Evolutionary conservation across 2,888 invertebrate species (phyloP).

Genomic region (Taenaris catops): DNA sequence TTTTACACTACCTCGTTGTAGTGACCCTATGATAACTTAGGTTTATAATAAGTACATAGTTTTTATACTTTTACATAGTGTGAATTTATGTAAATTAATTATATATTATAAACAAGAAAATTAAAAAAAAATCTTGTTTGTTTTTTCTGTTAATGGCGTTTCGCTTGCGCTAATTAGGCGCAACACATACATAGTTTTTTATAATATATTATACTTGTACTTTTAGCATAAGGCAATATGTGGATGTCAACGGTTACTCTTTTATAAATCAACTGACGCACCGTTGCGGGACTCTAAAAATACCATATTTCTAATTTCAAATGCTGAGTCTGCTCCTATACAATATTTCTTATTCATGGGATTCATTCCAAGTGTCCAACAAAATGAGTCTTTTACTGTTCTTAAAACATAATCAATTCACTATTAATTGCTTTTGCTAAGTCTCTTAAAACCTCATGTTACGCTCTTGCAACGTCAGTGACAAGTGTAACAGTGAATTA

Average conservation of each 20-base stretch:
- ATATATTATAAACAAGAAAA: too few species aligned
- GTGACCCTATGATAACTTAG: too few species aligned
- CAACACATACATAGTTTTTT: too few species aligned
- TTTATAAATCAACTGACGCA: slow-evolving; percentile 60
- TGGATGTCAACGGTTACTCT: slow-evolving; percentile 51
- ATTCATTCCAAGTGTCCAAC: too few species aligned
- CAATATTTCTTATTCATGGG: slow-evolving; percentile 30
- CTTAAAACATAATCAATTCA: slow-evolving; percentile 4
- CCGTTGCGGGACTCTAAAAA: slow-evolving; percentile 37
- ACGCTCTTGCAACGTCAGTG: slow-evolving; percentile 7
- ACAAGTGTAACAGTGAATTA: slow-evolving; percentile 9
- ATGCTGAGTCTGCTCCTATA: slow-evolving; percentile 26
- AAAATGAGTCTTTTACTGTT: slow-evolving; percentile 14
- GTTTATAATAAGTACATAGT: too few species aligned
- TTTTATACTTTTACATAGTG: too few species aligned
- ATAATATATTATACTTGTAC: too few species aligned
- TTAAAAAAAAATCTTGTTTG: too few species aligned
- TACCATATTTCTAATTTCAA: slow-evolving; percentile 32
- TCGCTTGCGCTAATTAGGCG: too few species aligned
- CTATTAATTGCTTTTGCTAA: slow-evolving; percentile 22
- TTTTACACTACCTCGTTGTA: too few species aligned
- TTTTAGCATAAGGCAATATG: slow-evolving; percentile 66
- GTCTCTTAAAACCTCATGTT: slow-evolving; percentile 1
- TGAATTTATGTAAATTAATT: too few species aligned
- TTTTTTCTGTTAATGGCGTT: too few species aligned